Conservation (phyloP, 2,113 vertebrate genomes). For the Marmota flaviventris region DNA sequence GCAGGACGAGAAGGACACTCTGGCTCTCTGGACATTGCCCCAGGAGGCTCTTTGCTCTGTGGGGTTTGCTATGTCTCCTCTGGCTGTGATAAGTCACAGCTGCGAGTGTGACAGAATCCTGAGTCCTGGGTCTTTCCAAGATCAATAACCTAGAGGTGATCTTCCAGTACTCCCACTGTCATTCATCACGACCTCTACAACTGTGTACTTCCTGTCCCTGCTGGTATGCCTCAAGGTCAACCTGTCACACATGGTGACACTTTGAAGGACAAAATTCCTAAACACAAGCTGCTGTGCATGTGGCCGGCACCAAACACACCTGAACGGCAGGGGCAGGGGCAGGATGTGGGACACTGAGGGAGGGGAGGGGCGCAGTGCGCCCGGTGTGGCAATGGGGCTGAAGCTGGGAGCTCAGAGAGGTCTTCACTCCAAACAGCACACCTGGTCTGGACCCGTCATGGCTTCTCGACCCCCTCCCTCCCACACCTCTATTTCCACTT, state of each 20-base stretch:
- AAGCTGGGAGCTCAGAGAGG: background rate
- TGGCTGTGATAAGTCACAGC: background rate
- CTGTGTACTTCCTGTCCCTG: background rate
- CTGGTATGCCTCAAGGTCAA: background rate
- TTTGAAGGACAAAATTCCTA: background rate
- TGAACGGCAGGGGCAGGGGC: background rate
- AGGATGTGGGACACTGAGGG: too few species aligned
- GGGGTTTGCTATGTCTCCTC: background rate
- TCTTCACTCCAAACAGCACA: background rate
- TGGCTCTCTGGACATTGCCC: too few species aligned
- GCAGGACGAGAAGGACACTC: background rate
- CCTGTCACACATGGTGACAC: too few species aligned
- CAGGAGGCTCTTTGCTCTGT: background rate
- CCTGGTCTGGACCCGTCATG: background rate
- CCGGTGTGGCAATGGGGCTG: background rate
- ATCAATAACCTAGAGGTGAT: background rate
- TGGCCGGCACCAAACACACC: background rate
- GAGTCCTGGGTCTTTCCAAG: background rate
- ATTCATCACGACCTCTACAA: background rate
- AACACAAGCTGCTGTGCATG: background rate
- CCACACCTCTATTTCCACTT: background rate
- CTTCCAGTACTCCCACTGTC: background rate
- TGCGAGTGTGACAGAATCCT: background rate
- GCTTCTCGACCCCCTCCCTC: background rate
- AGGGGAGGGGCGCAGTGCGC: background rate